These are phyloP conservation scores for Erannis defoliaria DNA, from an alignment of 2,888 invertebrate species.

Conservation along the genomic window DNA sequence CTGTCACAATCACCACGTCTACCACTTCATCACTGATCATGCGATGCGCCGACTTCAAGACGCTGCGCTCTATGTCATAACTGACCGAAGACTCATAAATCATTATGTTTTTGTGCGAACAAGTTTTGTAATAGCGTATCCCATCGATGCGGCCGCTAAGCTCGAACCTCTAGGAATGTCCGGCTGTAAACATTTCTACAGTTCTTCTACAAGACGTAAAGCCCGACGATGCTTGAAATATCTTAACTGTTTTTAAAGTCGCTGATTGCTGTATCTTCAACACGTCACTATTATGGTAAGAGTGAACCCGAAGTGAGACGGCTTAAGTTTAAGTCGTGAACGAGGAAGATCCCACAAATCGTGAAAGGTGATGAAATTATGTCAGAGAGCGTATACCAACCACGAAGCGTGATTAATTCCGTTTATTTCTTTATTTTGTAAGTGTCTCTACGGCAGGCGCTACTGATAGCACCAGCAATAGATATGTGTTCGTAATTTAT, in stretches of 20 bases:
- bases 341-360: slow-evolving; percentile 17
- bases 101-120: slow-evolving; percentile 36
- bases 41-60: slow-evolving; percentile 31
- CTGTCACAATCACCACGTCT: slow-evolving; percentile 37
- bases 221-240: slow-evolving; percentile 19
- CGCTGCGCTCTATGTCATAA: slow-evolving; percentile 34
- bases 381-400: slow-evolving; percentile 7
- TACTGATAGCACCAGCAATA: slow-evolving; percentile 1
- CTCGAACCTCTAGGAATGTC: slow-evolving; percentile 28
- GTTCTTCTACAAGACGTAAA: slow-evolving; percentile 12
- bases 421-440: slow-evolving; percentile 9
- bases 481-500: slow-evolving; percentile 20
- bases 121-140: slow-evolving; percentile 26
- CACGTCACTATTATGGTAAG: slow-evolving; percentile 10
- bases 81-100: too few species aligned
- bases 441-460: neutral
- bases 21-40: slow-evolving; percentile 39
- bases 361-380: slow-evolving; percentile 26
- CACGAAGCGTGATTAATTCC: slow-evolving; percentile 14
- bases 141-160: slow-evolving; percentile 16
- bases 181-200: slow-evolving; percentile 16
- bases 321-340: slow-evolving; percentile 20
- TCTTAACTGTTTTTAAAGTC: slow-evolving; percentile 16
- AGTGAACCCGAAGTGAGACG: slow-evolving; percentile 7
- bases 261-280: slow-evolving; percentile 10